Evolutionary conservation across 1,140 invertebrate genomes (phyloP).

Genomic region (Meloidogyne hapla): DNA sequence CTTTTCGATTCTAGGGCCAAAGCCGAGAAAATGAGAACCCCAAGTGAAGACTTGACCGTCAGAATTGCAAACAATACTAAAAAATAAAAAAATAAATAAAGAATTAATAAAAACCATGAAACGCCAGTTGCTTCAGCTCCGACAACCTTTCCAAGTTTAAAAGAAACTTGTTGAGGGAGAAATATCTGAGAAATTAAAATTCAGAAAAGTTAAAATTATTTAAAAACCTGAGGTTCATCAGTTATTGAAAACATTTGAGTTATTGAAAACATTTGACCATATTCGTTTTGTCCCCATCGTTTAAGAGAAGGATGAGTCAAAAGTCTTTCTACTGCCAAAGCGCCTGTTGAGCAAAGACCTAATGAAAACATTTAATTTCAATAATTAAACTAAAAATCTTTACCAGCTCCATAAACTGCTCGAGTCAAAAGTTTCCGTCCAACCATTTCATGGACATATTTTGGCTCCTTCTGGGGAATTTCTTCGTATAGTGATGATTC

Average conservation of each 20-base stretch:
- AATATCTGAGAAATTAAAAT: slow-evolving; percentile 25
- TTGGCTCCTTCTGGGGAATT: not conserved
- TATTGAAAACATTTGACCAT: slow-evolving; percentile 38
- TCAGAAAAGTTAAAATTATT: slow-evolving; percentile 16
- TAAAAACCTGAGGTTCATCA: slow-evolving; percentile 44
- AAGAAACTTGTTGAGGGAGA: slow-evolving; percentile 18
- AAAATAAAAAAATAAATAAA: slow-evolving; percentile 10
- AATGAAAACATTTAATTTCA: not conserved
- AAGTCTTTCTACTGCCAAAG: slow-evolving; percentile 13
- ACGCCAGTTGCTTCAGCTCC: slow-evolving; percentile 41
- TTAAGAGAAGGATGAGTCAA: not conserved
- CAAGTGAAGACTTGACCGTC: slow-evolving; percentile 46
- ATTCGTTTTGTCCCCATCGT: slow-evolving; percentile 51
- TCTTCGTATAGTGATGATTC: slow-evolving; percentile 4
- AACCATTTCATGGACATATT: not conserved
- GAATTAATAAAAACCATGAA: slow-evolving; percentile 29
- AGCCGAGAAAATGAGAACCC: slow-evolving; percentile 47
- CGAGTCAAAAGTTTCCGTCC: slow-evolving; percentile 17
- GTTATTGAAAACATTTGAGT: no score
- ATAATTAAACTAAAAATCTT: no score
- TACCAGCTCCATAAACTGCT: slow-evolving; percentile 33
- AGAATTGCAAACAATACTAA: slow-evolving; percentile 43
- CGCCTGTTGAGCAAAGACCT: slow-evolving; percentile 23
- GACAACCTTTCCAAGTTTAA: slow-evolving; percentile 34
- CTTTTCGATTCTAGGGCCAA: slow-evolving; percentile 32